These are phyloP conservation scores for Actias luna DNA, from an alignment of 2,888 invertebrate genomes.

Conservation along the genomic window DNA sequence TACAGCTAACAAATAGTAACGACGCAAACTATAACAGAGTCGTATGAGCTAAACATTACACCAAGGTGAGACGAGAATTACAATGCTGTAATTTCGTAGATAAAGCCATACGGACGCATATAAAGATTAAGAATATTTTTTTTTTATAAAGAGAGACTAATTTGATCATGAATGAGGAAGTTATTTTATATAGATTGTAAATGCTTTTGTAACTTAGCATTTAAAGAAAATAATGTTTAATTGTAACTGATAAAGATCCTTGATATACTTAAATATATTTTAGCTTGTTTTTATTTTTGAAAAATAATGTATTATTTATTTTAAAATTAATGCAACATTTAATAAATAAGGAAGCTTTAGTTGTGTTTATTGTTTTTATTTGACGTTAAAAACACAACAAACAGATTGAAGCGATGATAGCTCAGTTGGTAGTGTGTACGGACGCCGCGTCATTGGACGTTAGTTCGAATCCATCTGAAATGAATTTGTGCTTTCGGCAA, in stretches of 20 bases:
- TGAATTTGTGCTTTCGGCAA: too few species aligned
- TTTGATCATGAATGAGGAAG: conserved; percentile 37
- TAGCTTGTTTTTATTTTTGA: not conserved
- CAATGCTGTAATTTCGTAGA: conserved; percentile 40
- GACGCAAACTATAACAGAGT: conserved; percentile 52
- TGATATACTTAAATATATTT: too few species aligned
- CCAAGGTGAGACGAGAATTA: conserved; percentile 58
- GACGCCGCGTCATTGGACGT: too few species aligned
- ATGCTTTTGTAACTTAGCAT: conserved; percentile 8
- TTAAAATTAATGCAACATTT: too few species aligned
- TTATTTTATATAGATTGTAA: conserved; percentile 17
- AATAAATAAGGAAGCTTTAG: not conserved
- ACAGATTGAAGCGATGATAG: too few species aligned
- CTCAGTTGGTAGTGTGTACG: too few species aligned
- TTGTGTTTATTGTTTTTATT: not conserved
- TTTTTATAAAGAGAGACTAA: conserved; percentile 31
- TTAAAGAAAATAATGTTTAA: not conserved
- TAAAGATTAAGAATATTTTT: conserved; percentile 18
- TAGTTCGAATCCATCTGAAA: too few species aligned
- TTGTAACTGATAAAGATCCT: not conserved
- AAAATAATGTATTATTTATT: too few species aligned
- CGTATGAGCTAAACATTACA: conserved; percentile 51
- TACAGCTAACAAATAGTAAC: conserved; percentile 62
- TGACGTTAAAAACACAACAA: not conserved
- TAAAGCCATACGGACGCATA: conserved; percentile 38